Percentiles rank a stretch among this genome's conserved stretches.
These are phyloP conservation scores for Mirounga angustirostris DNA, from an alignment of 2,113 vertebrate species.

Conservation along the genomic window DNA sequence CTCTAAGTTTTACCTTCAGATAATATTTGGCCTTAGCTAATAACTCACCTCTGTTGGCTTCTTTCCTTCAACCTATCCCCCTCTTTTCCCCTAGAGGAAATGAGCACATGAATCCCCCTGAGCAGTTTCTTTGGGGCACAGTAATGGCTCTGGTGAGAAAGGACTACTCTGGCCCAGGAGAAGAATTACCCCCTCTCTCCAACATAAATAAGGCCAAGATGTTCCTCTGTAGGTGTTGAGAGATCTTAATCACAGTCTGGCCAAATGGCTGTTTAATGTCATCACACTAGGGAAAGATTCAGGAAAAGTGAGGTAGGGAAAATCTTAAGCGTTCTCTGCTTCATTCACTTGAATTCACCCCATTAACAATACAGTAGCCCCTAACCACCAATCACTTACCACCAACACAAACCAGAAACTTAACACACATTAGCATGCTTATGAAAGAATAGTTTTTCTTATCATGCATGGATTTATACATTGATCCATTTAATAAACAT, in stretches of 20 bases:
- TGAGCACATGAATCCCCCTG: background rate
- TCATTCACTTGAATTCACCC: background rate
- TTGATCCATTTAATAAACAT: background rate
- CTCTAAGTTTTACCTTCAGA: background rate
- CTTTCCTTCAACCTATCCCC: background rate
- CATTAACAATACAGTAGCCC: background rate
- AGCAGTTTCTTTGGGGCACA: background rate
- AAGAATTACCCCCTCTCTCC: background rate
- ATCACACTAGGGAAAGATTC: background rate
- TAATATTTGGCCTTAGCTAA: conserved; percentile 7
- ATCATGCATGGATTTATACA: background rate
- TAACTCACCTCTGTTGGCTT: background rate
- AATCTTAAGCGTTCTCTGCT: background rate
- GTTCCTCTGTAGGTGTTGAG: background rate
- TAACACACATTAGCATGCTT: background rate
- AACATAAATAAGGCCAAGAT: background rate
- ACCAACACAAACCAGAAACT: background rate
- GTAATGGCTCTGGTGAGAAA: background rate
- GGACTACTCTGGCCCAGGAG: background rate
- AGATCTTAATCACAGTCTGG: background rate
- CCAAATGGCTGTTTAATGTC: background rate
- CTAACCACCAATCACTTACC: background rate
- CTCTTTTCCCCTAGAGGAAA: background rate
- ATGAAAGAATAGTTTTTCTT: background rate
- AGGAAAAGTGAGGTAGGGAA: background rate